Conservation (phyloP, 2,797 vertebrate genomes). For the Eremophila alpestris region DNA sequence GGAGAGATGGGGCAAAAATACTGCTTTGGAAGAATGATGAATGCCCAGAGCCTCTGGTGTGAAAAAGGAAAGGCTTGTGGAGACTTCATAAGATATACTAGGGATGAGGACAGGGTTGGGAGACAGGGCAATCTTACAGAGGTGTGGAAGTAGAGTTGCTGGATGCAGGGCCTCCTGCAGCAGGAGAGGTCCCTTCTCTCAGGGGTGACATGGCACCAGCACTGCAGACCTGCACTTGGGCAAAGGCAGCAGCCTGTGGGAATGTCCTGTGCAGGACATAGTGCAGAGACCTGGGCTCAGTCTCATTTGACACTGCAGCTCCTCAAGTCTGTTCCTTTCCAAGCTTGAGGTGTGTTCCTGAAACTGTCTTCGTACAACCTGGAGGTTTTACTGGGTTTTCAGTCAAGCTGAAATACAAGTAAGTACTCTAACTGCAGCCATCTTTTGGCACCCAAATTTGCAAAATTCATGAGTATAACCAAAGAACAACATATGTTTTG, state of each 20-base stretch:
- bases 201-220: fast-evolving
- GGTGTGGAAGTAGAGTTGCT: fast-evolving
- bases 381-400: not conserved
- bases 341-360: not conserved
- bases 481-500: not conserved
- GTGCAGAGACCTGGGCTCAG: not conserved
- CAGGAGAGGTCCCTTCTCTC: not conserved
- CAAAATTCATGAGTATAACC: not conserved
- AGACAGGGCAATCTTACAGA: fast-evolving
- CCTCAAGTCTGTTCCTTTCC: not conserved
- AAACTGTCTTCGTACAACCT: not conserved
- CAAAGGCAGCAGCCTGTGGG: not conserved
- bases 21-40: not conserved
- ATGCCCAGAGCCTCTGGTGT: not conserved
- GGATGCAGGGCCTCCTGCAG: not conserved
- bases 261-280: not conserved
- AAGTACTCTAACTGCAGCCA: not conserved
- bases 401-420: not conserved
- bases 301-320: not conserved
- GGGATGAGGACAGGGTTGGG: not conserved
- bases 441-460: not conserved
- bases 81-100: not conserved
- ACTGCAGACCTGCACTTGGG: not conserved
- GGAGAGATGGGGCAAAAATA: not conserved
- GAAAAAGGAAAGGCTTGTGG: not conserved